A percentile compares a stretch with the other conserved stretches of the same genome.
Conservation (phyloP, 2,888 invertebrate genomes). For the Opisthograptis luteolata region DNA sequence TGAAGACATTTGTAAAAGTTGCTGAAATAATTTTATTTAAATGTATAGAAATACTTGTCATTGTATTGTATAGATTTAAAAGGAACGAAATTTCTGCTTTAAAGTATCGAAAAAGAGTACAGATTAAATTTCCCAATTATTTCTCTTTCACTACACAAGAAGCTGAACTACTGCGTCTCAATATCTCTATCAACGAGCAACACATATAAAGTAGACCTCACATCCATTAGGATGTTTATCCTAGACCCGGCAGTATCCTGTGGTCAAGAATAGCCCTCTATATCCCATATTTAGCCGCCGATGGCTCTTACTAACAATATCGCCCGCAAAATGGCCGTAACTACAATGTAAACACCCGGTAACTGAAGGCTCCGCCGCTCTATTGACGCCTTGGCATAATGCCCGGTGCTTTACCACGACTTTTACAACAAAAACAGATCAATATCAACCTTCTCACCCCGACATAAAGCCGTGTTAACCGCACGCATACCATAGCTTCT, state of each 20-base stretch:
- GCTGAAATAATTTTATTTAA: too few relatives aligned
- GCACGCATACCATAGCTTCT: slow-evolving; percentile 6
- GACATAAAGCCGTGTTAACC: slow-evolving; percentile 5
- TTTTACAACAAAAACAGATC: not conserved
- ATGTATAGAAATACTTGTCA: too few relatives aligned
- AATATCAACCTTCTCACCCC: slow-evolving; percentile 17
- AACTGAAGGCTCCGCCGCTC: slow-evolving; percentile 41
- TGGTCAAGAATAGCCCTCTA: slow-evolving; percentile 19
- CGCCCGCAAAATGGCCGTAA: slow-evolving; percentile 43
- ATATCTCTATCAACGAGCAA: not conserved
- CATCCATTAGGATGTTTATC: slow-evolving; percentile 11
- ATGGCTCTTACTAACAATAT: slow-evolving; percentile 39
- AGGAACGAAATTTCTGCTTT: too few relatives aligned
- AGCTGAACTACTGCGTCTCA: not conserved
- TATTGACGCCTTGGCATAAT: slow-evolving; percentile 50
- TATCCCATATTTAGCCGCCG: slow-evolving; percentile 20
- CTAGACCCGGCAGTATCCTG: not conserved
- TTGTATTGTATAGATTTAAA: too few relatives aligned
- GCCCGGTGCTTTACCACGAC: slow-evolving; percentile 36
- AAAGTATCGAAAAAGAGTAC: too few relatives aligned
- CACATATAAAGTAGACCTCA: not conserved
- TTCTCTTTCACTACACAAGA: too few relatives aligned
- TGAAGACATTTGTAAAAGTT: too few relatives aligned
- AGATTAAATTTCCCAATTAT: too few relatives aligned
- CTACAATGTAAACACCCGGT: slow-evolving; percentile 49